Evolutionary conservation across 2,888 invertebrate species (phyloP).

Genomic region (Pollenia griseotomentosa): DNA sequence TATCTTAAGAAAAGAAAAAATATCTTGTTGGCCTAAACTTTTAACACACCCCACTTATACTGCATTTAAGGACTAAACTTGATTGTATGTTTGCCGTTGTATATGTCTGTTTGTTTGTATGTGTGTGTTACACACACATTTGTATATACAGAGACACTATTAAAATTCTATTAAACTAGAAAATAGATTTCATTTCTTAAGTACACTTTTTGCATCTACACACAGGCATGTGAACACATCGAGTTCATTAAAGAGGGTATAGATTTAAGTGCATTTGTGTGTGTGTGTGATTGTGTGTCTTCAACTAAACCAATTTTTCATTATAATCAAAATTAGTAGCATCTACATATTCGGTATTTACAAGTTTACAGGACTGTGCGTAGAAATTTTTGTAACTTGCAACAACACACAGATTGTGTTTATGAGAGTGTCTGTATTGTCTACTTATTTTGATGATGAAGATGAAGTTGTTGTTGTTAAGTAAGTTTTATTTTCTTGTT

Average conservation of each 20-base stretch:
- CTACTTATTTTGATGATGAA: conserved; percentile 43
- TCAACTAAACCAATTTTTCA: conserved; percentile 65
- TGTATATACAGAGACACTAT: conserved; percentile 49
- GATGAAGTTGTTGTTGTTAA: conserved; percentile 55
- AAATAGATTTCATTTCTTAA: conserved; percentile 54
- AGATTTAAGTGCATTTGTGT: conserved; percentile 3
- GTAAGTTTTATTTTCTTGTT: conserved; percentile 25
- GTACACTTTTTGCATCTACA: background rate
- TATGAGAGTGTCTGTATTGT: background rate
- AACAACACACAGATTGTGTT: background rate
- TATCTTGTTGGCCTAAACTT: too few species aligned
- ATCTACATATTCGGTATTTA: conserved; percentile 21
- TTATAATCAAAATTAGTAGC: conserved; percentile 60
- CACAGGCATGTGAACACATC: background rate
- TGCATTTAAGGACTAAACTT: conserved; percentile 29
- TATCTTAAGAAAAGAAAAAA: too few species aligned
- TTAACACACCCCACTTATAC: background rate
- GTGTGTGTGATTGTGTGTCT: conserved; percentile 2
- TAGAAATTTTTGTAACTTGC: conserved; percentile 3
- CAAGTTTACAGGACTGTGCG: conserved; percentile 16
- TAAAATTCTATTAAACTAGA: conserved; percentile 68
- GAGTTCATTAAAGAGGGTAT: conserved; percentile 2
- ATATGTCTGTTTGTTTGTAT: background rate
- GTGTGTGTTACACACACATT: background rate
- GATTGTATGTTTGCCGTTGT: conserved; percentile 23